Evolutionary conservation across 2,888 invertebrate genomes (phyloP), one percentile per base, ranked within the genome.

Genomic region (Leptinotarsa rubiginosa): DNA sequence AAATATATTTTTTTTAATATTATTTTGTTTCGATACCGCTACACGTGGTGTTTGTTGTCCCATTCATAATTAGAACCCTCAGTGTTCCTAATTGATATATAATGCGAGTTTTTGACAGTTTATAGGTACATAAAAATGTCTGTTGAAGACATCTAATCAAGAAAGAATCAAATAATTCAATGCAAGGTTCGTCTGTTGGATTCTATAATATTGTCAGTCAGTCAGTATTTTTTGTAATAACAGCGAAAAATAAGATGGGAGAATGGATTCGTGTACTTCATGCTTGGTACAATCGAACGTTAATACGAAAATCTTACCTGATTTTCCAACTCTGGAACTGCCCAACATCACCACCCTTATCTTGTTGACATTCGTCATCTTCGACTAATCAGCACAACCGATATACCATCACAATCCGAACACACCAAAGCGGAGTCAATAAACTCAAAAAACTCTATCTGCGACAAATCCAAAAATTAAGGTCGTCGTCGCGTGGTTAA

Each of bases 341-440:
- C 94, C 94, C 87, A 94, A 90, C 87, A 94, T 93, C 89, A 94
- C 94, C 88, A 94, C 93, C 90, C 93, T 91, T 89, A 94, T 94
- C 88, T 93, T 92, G 89, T 92, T 93, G 87, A 93, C 92, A 89
- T 93, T 93, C 89, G 94, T 94, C 93, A 94, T 93, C 50, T 65
- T 73, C 49, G 47, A 41, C 70, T 25, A 54, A 56, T 67, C 64
- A 67, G 52, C 69, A 49, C 54, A 70, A 67, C n/a, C 65, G 64
- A 47, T 64, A 22, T 65, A 31, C 16, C 64, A 64, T 54, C 31
- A 69, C 64, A 69, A 54, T 18, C 56, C 47, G 47, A 47, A 16
- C 50, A 49, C 50, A 54, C 64, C 20, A 68, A 49, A 16, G 16
- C 47, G 47, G 54, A 56, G 71, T 73, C 75, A 69, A 67, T 22